Evolutionary conservation across 1,140 invertebrate genomes (phyloP).

Genomic region (Ridgeia piscesae): DNA sequence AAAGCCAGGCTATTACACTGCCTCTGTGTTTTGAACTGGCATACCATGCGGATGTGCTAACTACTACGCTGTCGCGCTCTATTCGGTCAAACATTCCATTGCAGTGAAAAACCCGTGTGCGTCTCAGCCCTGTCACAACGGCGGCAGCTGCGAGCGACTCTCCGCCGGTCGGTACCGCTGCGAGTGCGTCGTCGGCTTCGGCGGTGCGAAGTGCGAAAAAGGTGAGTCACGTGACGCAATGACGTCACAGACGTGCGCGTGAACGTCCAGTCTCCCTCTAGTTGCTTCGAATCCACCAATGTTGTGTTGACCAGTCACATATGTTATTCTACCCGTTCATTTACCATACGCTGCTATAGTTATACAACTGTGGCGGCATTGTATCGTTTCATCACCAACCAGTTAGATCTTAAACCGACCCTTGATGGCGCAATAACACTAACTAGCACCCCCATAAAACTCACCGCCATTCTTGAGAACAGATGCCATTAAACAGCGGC

Average conservation of each 20-base stretch:
- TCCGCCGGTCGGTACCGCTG: not conserved
- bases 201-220: not conserved
- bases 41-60: too few species aligned
- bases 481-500: not conserved
- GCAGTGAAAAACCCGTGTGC: not conserved
- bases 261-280: not conserved
- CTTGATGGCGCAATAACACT: not conserved
- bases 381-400: not conserved
- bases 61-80: too few species aligned
- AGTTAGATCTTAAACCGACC: not conserved
- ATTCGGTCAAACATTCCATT: not conserved
- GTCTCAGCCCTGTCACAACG: not conserved
- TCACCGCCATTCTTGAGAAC: not conserved
- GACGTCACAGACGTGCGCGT: not conserved
- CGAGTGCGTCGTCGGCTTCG: not conserved
- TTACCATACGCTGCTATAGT: too few species aligned
- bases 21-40: too few species aligned
- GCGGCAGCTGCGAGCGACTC: not conserved
- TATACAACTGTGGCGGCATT: not conserved
- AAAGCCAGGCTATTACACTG: too few species aligned
- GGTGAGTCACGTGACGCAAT: not conserved
- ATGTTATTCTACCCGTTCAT: too few species aligned
- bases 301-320: too few species aligned
- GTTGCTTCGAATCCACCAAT: too few species aligned
- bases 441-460: not conserved